Percentiles rank a stretch among this genome's conserved stretches.
phyloP scores from a whole-genome alignment of 1,140 invertebrate species.

The Achroia grisella region DNA sequence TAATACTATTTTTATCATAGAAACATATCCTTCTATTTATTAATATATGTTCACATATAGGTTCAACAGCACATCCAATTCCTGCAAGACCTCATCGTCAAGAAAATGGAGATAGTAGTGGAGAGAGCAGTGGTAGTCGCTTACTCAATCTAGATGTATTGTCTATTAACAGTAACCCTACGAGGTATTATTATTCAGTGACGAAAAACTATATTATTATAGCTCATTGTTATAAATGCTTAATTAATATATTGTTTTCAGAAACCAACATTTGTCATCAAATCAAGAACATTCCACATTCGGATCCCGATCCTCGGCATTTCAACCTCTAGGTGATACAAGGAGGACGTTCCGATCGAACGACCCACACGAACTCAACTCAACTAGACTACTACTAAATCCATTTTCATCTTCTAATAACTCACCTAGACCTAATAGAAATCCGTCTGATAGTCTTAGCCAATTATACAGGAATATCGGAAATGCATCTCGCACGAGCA shows the following conservation, averaged over 20 bases:
- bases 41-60: too few relatives aligned
- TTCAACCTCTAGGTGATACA: conserved; percentile 46
- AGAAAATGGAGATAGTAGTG: conserved; percentile 28
- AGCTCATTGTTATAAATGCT: not conserved
- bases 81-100: conserved; percentile 30
- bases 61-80: conserved; percentile 23
- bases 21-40: too few relatives aligned
- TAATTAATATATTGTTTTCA: not conserved
- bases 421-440: not conserved
- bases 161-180: conserved; percentile 38
- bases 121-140: conserved; percentile 34
- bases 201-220: not conserved
- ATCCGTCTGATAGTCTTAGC: not conserved
- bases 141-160: conserved; percentile 52
- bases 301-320: conserved; percentile 54
- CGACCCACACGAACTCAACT: conserved; percentile 31
- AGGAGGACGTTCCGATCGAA: conserved; percentile 36
- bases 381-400: conserved; percentile 48
- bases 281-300: conserved; percentile 33
- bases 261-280: conserved; percentile 1
- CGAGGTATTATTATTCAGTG: conserved; percentile 21
- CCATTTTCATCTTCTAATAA: conserved; percentile 45
- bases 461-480: not conserved
- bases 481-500: conserved; percentile 46
- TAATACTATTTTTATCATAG: too few relatives aligned